Evolutionary conservation across 2,113 vertebrate genomes (phyloP), one percentile per base, ranked within the genome.

Genomic region (Salvelinus namaycush): DNA sequence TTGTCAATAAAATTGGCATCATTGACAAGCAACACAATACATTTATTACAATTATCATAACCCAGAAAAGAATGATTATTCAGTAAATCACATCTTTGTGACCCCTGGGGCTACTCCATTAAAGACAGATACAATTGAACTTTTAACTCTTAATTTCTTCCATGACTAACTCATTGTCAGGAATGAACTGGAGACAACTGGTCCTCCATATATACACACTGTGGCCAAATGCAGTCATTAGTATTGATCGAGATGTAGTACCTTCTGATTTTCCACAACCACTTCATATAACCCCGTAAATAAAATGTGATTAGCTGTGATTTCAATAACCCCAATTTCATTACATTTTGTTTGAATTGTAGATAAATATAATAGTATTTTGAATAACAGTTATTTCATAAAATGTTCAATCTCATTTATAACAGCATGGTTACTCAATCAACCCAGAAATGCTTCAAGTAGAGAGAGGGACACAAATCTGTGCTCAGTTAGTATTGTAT

Each of bases 31-130:
- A 54, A 54, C 51, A 54, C 39, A 39, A 39, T 39, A 93, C 84
- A 88, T 93, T 93, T 93, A 93, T 94, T 94, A 93, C 89, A 95
- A 94, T 93, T 91, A 89, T 89, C 88, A 94, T 88, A 92, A 90
- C 87, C 86, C 87, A 92, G 80, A 87, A 91, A 91, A 92, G 84
- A 87, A 83, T 81, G 84, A 86, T 83, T 89, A 75, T 83, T 88
- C 83, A 89, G 84, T 94, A 92, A 92, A 92, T 90, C 94, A 94
- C 84, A 91, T 97, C 95, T 96, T 97, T 96, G 95, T 95, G 89
- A 91, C 85, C 76, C 82, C 79, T 77, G 79, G 77, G 83, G 80
- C 72, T 72, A 83, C 86, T 88, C 83, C 90, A 93, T 89, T 87
- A 89, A 68, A 90, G 87, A 92, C 89, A 76, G 87, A 88, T 88